Evolutionary conservation across 2,888 invertebrate genomes (phyloP), one percentile per base, ranked within the genome.

Genomic region (Lepas anatifera): DNA sequence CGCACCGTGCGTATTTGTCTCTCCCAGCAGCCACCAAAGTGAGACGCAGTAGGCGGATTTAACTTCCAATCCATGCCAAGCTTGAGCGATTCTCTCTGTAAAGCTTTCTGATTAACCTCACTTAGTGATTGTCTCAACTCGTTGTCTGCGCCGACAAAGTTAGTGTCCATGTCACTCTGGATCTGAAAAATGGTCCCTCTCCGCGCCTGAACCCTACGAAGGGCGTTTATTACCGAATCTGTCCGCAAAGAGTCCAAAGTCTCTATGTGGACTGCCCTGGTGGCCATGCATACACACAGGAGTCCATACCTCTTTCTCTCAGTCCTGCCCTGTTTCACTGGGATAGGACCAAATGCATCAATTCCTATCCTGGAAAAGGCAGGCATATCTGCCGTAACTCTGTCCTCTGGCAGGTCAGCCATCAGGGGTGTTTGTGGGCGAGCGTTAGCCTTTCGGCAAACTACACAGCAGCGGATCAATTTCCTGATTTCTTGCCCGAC

Each of bases 21-120:
- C 32, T 69, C 67, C 69, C 69, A 69, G 4, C 66, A 64, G n/a
- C 69, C 69, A n/a, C 69, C 69, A 43, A 66, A 66, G 39, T 69
- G 41, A 22, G 69, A 69, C 13, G 66, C 69, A 43, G 66, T 39
- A 13, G 64, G 66, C 22, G 66, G 64, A 41, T 69, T 52, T 13
- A 68, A 50, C 6, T 18, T 58, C 50, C 68, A 68, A 3, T 68
- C 25, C 7, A 46, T 48, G 16, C 48, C 32, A 6, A 66, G 39
- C 2, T 22, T 3, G 35, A 66, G 29, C 11, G 66, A 43, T 10
- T 27, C 25, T 39, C 66, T 35, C 32, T 27, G 35, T 29, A 69
- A 2, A 11, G 1, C 7, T 16, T 32, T 22, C 41, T 50, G 27
- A 11, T 68, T 48, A 48, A 35, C 35, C 7, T 46, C 29, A 4